These are phyloP conservation scores for Bubo scandiacus DNA, from an alignment of 2,113 vertebrate genomes.

Conservation along the genomic window DNA sequence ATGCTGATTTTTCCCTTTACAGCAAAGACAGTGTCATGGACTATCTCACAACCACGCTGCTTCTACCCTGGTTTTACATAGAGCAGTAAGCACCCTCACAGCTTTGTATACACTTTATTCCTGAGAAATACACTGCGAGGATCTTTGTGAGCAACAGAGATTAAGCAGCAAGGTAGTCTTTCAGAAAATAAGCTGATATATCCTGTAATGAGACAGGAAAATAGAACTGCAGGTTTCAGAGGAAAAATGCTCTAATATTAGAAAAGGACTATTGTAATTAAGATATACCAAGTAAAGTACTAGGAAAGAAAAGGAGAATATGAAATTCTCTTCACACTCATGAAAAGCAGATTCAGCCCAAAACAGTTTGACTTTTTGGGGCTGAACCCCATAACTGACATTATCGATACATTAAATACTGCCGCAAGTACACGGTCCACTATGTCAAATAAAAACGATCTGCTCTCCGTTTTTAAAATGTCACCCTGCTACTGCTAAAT, in stretches of 20 bases:
- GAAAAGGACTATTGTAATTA: neutral
- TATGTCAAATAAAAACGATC: neutral
- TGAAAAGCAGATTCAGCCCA: neutral
- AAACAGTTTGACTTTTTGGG: neutral
- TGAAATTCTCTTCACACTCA: neutral
- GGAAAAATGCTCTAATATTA: neutral
- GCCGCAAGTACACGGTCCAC: neutral
- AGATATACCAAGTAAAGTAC: neutral
- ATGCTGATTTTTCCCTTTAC: neutral
- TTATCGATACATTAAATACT: neutral
- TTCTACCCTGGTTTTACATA: neutral
- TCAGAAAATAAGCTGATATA: neutral
- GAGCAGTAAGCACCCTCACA: neutral
- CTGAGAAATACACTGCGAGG: neutral
- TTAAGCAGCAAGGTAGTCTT: fast-evolving
- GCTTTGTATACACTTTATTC: neutral
- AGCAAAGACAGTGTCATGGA: neutral
- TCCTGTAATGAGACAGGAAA: neutral
- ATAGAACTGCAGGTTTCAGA: neutral
- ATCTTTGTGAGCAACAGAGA: neutral
- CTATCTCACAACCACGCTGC: neutral
- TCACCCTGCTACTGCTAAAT: neutral
- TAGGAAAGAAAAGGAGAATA: neutral
- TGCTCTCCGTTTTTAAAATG: neutral
- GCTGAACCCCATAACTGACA: neutral